Evolutionary conservation across 1,140 invertebrate species (phyloP), one percentile per base, ranked within the genome.

Genomic region (Orius insidiosus): DNA sequence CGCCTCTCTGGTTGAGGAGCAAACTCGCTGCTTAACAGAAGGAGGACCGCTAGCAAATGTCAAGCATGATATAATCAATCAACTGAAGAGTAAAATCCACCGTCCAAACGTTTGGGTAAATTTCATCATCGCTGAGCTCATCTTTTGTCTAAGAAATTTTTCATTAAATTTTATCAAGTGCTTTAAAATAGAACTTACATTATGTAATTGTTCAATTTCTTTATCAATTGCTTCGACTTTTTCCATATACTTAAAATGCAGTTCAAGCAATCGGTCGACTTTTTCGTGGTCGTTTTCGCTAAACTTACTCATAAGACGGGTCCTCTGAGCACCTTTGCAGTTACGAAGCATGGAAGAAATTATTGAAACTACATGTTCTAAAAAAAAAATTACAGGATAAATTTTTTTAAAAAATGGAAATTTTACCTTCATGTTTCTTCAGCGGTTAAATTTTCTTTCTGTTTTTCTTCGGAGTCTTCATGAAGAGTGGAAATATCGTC

Each of bases 231-330:
- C 68, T 55, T 92, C 80, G 1, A 96, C 85, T 68, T 90, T 93
- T 56, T 93, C 86, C 54, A 92, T 71, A 66, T 98, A 98, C 62
- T 97, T 96, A 55, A 98, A 93, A 68, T 98, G 93, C 36, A 98
- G 67, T 63, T 98, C 95, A 59, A 98, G 68, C 10, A 98, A 66
- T 54, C 95, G 64, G 60, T 99, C 95, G 0, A 98, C 87, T 70
- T 98, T 99, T 66, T 98, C 96, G 56, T 90, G 84, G 66, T 98
- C 92, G 61, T 96, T 96, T 68, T 99, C 96, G 1, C 80, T 85
- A 62, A 98, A 99, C 70, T 99, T 98, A 53, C 80, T 81, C 6
- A 98, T 60, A 19, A 99, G 66, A 45, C 96, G 68, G 58, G 93
- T 83, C 31, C 88, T 65, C 53, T 96, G 90, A 24, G 80, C 78